These are phyloP conservation scores for Pitangus sulphuratus DNA, from an alignment of 2,797 vertebrate species.

Conservation along the genomic window DNA sequence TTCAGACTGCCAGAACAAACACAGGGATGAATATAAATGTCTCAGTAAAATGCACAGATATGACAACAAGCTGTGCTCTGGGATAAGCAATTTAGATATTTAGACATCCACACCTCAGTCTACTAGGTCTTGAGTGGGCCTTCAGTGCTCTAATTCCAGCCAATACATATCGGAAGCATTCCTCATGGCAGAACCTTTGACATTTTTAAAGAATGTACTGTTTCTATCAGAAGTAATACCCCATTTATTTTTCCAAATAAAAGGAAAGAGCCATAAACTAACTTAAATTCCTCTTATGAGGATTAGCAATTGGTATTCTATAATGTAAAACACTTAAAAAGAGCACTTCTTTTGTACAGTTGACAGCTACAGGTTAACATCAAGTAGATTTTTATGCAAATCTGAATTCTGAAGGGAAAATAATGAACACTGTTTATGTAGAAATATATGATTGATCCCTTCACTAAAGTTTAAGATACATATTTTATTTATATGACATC, in stretches of 20 bases:
- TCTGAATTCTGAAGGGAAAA: not conserved
- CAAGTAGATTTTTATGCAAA: not conserved
- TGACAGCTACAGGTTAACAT: not conserved
- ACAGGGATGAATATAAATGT: not conserved
- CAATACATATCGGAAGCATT: not conserved
- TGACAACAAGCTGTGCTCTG: not conserved
- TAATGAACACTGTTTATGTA: not conserved
- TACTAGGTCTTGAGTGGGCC: not conserved
- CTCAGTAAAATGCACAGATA: not conserved
- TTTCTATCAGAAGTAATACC: not conserved
- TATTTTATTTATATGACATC: not conserved
- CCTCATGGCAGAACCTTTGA: not conserved
- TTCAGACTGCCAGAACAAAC: not conserved
- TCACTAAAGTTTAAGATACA: not conserved
- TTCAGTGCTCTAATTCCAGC: not conserved
- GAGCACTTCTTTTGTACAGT: not conserved
- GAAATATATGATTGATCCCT: not conserved
- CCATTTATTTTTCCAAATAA: not conserved
- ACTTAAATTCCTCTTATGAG: not conserved
- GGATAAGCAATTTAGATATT: not conserved
- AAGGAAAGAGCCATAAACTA: not conserved
- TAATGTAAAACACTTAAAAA: not conserved
- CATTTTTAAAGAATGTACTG: not conserved
- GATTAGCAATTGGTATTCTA: not conserved
- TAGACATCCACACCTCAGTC: fast-evolving